Evolutionary conservation across 2,113 vertebrate genomes (phyloP), one percentile per base, ranked within the genome.

Genomic region (Haemorhous mexicanus): DNA sequence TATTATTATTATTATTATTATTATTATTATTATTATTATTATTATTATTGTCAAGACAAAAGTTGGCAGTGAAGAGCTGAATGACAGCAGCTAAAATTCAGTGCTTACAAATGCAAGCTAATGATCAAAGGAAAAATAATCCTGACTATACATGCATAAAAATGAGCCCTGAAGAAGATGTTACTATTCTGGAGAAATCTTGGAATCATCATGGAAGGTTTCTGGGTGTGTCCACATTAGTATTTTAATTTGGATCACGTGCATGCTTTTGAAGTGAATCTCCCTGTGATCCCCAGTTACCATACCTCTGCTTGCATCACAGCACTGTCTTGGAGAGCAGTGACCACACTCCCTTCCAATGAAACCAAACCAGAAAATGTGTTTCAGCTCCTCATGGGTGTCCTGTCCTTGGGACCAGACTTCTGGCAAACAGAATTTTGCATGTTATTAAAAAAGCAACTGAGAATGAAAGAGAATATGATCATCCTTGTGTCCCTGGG

Each of bases 71-170:
- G 85, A 94, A 90, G 72, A 92, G 59, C 68, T 77, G 76, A 63
- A 80, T 86, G 92, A 74, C 43, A 93, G 72, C 63, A 70, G 46
- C 59, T 96, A 90, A 84, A 94, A 88, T 67, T 43, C 33, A 39
- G 26, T 90, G 58, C 82, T 95, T 86, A 80, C 75, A 93, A 84
- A 92, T 85, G 84, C 53, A 69, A 82, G 82, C 47, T 87, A 64
- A 87, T 77, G 69, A 94, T 87, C 52, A 94, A 92, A 92, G 72
- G 55, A 70, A 67, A 73, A 70, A 37, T 88, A 95, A 94, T 92
- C 59, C 83, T 90, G 64, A 86, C 35, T 90, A 49, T 50, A 21
- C 53, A 26, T 63, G 79, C 90, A 84, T 86, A 77, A 41, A 84
- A 69, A 47, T 74, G 55, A 93, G 55, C 76, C 79, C 75, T 46